A percentile compares a stretch with the other conserved stretches of the same genome.
Evolutionary conservation across 2,797 vertebrate genomes (phyloP).

Genomic region (Neoniphon sammara): DNA sequence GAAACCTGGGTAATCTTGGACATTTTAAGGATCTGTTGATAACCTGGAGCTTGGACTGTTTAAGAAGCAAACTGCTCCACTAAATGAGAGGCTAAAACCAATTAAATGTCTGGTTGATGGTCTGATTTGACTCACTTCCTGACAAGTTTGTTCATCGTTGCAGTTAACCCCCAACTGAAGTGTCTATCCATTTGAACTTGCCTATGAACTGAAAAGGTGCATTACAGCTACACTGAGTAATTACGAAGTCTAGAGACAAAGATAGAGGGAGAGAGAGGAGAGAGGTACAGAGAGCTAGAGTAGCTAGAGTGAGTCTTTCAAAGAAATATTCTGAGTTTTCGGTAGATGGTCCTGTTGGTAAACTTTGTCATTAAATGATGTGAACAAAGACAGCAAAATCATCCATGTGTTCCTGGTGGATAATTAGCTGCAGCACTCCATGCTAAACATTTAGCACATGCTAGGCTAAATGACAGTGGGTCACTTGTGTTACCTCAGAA

Average conservation of each 20-base stretch:
- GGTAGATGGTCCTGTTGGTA: constrained; percentile 28
- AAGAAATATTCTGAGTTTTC: constrained; percentile 17
- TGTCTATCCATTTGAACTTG: constrained; percentile 10
- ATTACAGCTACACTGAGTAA: constrained; percentile 33
- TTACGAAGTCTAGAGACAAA: constrained; percentile 38
- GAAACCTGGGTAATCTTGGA: background rate
- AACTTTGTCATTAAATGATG: constrained; percentile 41
- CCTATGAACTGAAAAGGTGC: constrained; percentile 23
- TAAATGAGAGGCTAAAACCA: background rate
- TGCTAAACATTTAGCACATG: background rate
- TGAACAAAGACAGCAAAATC: constrained; percentile 56
- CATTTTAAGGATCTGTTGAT: background rate
- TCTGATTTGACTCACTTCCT: background rate
- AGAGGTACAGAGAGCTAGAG: constrained; percentile 20
- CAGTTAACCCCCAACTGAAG: constrained; percentile 38
- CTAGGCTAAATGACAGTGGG: background rate
- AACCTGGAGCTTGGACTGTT: background rate
- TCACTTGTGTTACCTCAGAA: too few species aligned
- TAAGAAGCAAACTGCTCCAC: background rate
- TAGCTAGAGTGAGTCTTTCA: constrained; percentile 27
- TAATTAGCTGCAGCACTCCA: background rate
- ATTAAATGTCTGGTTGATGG: constrained; percentile 25
- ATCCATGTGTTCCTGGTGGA: too few species aligned
- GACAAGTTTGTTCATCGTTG: too few species aligned
- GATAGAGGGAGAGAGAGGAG: constrained; percentile 27